Evolutionary conservation across 2,888 invertebrate genomes (phyloP), one percentile per base, ranked within the genome.

Genomic region (Deilephila elpenor): DNA sequence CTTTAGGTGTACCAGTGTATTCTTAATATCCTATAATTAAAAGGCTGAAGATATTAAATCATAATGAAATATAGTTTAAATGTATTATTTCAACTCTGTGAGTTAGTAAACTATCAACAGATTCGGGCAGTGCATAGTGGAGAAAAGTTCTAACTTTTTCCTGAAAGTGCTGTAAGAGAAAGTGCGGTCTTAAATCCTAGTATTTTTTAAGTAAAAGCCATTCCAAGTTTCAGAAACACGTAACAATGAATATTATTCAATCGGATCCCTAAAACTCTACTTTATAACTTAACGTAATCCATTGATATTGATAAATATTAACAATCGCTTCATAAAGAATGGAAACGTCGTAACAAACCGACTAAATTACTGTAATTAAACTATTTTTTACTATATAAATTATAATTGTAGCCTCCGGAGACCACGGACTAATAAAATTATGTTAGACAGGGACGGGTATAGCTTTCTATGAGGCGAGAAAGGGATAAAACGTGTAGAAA

Each of bases 331-430:
- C 80, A 89, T 87, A 89, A 88, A 90, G 84, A 85, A 85, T 81
- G 79, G 84, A 88, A 86, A 88, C 84, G 88, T 85, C 83, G 82
- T 84, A 86, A 88, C 83, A 89, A 85, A 88, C 82, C 83, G 81
- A 79, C 84, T 89, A 91, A 93, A 93, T 93, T 90, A 89, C 88
- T 86, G 86, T 90, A 90, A 93, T 93, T 93, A 93, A 92, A 86
- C 85, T 85, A 86, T 91, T 92, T 90, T 86, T 88, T 87, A 85
- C 67, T 25, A 25, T 67, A 91, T 92, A 91, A 89, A 89, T 91
- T 91, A 93, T 88, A 83, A 83, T 91, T 91, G 84, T 85, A 91
- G 92, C 93, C 92, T 80, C 82, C 75, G 89, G 91, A 85, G 83
- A 82, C 80, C 83, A 85, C 84, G 85, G 82, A 78, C 82, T 86